Conservation (phyloP, 2,113 vertebrate genomes). For the Pteruthius melanotis region DNA sequence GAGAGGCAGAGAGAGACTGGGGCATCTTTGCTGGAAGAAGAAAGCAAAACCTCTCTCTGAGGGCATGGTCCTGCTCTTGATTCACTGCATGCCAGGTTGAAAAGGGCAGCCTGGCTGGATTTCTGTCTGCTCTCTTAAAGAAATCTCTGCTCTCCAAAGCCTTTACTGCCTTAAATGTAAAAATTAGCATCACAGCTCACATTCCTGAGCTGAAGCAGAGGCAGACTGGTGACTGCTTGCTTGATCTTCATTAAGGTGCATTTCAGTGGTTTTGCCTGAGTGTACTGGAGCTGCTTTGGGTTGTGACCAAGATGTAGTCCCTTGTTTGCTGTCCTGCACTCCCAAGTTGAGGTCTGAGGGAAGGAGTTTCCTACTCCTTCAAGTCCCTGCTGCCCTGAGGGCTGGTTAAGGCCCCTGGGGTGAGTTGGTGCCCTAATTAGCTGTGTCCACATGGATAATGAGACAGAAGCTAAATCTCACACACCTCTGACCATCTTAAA, state of each 20-base stretch:
- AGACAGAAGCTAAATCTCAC: background rate
- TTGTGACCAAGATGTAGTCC: background rate
- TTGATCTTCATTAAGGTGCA: background rate
- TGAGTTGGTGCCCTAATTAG: background rate
- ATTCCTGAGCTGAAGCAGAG: background rate
- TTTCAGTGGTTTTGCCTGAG: background rate
- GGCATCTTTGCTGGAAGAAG: background rate
- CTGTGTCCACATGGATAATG: accelerated
- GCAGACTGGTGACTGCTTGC: accelerated
- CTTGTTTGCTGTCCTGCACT: background rate
- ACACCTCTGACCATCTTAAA: background rate
- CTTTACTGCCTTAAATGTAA: background rate
- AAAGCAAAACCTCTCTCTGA: background rate
- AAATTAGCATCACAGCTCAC: background rate
- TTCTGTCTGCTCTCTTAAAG: background rate
- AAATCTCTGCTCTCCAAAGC: background rate
- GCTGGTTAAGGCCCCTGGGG: background rate
- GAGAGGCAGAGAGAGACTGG: background rate
- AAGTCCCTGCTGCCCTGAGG: accelerated
- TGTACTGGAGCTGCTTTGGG: background rate
- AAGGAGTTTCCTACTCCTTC: background rate
- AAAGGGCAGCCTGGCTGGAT: background rate
- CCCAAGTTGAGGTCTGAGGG: background rate
- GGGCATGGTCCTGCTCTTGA: background rate
- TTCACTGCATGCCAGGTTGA: background rate